These are phyloP conservation scores for Microtus agrestis DNA, from an alignment of 2,797 vertebrate genomes.

Conservation along the genomic window DNA sequence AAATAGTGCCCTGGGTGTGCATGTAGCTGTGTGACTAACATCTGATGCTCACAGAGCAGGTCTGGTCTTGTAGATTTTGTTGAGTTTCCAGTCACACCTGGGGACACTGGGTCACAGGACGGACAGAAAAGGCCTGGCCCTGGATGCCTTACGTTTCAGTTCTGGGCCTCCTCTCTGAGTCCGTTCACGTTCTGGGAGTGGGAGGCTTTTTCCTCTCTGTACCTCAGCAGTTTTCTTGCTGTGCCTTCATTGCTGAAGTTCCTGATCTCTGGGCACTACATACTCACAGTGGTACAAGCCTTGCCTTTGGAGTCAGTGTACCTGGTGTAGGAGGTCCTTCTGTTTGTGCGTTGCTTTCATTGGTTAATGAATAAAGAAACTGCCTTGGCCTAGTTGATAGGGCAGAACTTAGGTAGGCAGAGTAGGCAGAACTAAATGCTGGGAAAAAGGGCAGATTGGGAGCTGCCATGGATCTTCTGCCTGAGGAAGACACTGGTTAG, in stretches of 20 bases:
- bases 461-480: too few species aligned
- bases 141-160: background rate
- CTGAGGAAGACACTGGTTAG: too few species aligned
- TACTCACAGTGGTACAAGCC: accelerated
- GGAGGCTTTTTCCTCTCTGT: background rate
- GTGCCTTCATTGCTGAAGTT: accelerated
- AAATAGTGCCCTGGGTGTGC: background rate
- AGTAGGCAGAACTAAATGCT: too few species aligned
- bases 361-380: too few species aligned
- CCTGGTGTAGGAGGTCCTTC: too few species aligned
- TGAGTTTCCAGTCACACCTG: background rate
- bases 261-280: background rate
- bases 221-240: background rate
- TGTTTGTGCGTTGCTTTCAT: too few species aligned
- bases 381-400: too few species aligned
- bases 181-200: background rate
- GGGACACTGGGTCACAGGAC: background rate
- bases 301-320: background rate
- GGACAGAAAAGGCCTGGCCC: too few species aligned
- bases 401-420: too few species aligned
- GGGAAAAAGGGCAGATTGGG: too few species aligned
- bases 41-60: background rate
- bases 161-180: background rate
- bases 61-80: background rate
- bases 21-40: background rate